Evolutionary conservation across 2,113 vertebrate genomes (phyloP).

Genomic region (Cryptoleucopteryx plumbea): DNA sequence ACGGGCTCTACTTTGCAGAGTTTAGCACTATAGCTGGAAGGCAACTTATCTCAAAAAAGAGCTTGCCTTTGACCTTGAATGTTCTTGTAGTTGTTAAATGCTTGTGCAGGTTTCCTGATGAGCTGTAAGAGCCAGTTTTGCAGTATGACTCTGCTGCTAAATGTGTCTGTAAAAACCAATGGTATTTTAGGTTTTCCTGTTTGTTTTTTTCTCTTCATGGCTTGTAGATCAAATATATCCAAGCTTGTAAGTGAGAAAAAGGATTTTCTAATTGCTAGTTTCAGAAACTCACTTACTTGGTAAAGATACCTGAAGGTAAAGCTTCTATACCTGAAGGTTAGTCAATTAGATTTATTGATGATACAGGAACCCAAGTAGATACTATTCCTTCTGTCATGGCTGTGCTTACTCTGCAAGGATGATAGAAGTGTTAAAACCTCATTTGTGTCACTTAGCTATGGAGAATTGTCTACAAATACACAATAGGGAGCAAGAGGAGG

Average conservation of each 20-base stretch:
- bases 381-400: background rate
- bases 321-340: background rate
- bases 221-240: background rate
- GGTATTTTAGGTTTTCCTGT: background rate
- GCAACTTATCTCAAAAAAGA: background rate
- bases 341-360: background rate
- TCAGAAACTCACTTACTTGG: background rate
- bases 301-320: background rate
- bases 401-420: background rate
- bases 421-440: background rate
- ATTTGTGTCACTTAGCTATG: background rate
- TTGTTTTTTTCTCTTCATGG: background rate
- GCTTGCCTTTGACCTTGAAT: conserved; percentile 27
- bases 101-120: background rate
- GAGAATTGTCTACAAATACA: background rate
- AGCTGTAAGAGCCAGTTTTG: background rate
- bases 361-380: background rate
- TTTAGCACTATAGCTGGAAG: background rate
- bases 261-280: background rate
- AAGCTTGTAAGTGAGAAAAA: background rate
- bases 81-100: background rate
- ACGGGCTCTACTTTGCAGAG: background rate
- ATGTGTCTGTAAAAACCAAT: background rate
- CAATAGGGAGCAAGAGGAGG: background rate
- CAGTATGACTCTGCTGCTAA: background rate